Evolutionary conservation across 2,113 vertebrate species (phyloP).

Genomic region (Bos indicus): DNA sequence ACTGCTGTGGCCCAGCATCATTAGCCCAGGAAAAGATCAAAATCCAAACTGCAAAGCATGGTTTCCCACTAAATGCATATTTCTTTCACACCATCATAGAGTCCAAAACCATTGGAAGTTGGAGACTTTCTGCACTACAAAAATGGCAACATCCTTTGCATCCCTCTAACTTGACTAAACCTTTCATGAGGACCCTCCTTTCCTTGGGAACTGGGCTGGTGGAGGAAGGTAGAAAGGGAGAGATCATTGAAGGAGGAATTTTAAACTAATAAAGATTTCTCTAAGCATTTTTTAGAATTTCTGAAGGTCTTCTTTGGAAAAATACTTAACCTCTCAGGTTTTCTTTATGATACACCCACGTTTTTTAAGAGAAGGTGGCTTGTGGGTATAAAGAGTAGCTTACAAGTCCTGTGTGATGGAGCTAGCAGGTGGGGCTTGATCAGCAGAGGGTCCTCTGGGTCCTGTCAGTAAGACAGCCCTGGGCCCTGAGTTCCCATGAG

Average conservation of each 20-base stretch:
- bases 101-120: not conserved
- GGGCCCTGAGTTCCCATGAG: not conserved
- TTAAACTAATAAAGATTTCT: not conserved
- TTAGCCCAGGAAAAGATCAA: not conserved
- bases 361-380: not conserved
- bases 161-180: not conserved
- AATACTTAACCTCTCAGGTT: not conserved
- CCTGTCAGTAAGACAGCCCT: not conserved
- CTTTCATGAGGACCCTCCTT: not conserved
- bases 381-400: not conserved
- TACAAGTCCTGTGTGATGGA: not conserved
- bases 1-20: not conserved
- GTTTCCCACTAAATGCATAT: not conserved
- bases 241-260: not conserved
- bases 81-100: not conserved
- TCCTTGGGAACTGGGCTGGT: not conserved
- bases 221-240: not conserved
- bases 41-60: rapidly evolving
- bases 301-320: not conserved
- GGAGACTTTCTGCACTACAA: not conserved
- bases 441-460: not conserved
- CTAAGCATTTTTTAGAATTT: not conserved
- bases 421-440: not conserved
- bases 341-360: not conserved
- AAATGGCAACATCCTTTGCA: not conserved